A percentile compares a stretch with the other conserved stretches of the same genome.
These are phyloP conservation scores for Pterois miles DNA, from an alignment of 2,797 vertebrate species.

Conservation along the genomic window DNA sequence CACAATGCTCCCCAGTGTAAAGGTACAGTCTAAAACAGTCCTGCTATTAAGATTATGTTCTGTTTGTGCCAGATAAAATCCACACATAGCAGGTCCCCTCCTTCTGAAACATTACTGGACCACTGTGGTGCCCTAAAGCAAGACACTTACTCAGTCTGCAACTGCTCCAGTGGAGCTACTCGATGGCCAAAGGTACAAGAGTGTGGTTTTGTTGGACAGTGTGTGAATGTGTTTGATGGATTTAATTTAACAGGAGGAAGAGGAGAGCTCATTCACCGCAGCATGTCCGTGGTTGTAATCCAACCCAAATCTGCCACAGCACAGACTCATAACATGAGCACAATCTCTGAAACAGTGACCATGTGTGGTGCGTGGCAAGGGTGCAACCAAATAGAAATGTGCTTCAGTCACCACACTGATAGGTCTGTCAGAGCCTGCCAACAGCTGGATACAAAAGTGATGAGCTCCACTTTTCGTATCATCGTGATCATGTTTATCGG, in stretches of 20 bases:
- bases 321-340: slow-evolving; percentile 22
- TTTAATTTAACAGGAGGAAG: slow-evolving; percentile 37
- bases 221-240: slow-evolving; percentile 30
- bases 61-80: slow-evolving; percentile 40
- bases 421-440: background rate
- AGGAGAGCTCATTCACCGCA: slow-evolving; percentile 6
- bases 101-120: slow-evolving; percentile 8
- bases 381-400: background rate
- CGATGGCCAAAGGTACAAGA: slow-evolving; percentile 5
- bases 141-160: slow-evolving; percentile 33
- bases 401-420: background rate
- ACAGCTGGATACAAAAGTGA: background rate
- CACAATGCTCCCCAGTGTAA: slow-evolving; percentile 19
- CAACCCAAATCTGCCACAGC: slow-evolving; percentile 15
- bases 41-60: slow-evolving; percentile 26
- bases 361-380: background rate
- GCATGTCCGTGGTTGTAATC: slow-evolving; percentile 25
- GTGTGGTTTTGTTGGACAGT: slow-evolving; percentile 36
- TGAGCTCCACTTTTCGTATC: background rate
- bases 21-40: slow-evolving; percentile 7
- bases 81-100: slow-evolving; percentile 1
- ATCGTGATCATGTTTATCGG: background rate
- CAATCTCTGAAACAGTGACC: background rate
- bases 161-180: slow-evolving; percentile 21
- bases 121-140: slow-evolving; percentile 30